Percentiles rank a stretch among this genome's conserved stretches.
phyloP scores from a whole-genome alignment of 2,113 vertebrate species.

The Onychostoma macrolepis region DNA sequence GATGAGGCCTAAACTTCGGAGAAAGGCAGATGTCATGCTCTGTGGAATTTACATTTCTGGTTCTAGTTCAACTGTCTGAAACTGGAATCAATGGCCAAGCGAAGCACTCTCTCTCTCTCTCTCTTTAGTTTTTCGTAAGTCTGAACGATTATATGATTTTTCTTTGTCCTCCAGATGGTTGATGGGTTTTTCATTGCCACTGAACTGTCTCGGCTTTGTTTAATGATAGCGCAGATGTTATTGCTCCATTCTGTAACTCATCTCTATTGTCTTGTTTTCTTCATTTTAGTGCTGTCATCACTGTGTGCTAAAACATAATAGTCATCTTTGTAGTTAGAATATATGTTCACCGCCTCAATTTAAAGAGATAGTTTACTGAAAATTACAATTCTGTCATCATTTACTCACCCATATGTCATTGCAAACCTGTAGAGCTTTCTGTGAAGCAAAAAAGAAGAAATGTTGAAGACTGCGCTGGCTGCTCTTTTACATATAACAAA shows the following conservation, averaged over 20 bases:
- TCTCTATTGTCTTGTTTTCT: background rate
- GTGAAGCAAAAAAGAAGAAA: background rate
- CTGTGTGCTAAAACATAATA: background rate
- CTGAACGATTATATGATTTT: slow-evolving; percentile 25
- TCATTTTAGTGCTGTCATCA: slow-evolving; percentile 11
- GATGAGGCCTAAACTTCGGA: slow-evolving; percentile 34
- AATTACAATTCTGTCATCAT: background rate
- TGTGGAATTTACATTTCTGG: slow-evolving; percentile 39
- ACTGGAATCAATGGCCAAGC: slow-evolving; percentile 17
- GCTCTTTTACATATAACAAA: background rate
- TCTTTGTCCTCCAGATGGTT: slow-evolving; percentile 18
- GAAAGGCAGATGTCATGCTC: slow-evolving; percentile 46
- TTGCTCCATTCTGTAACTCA: background rate
- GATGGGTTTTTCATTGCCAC: slow-evolving; percentile 16
- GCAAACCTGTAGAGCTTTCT: background rate
- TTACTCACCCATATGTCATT: background rate
- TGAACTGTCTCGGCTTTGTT: slow-evolving; percentile 12
- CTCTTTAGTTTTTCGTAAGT: slow-evolving; percentile 19
- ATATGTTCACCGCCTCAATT: background rate
- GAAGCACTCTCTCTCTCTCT: background rate
- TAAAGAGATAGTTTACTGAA: background rate
- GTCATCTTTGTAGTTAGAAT: background rate
- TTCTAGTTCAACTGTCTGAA: slow-evolving; percentile 31
- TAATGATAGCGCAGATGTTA: slow-evolving; percentile 20
- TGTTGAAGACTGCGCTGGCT: background rate